phyloP scores from a whole-genome alignment of 2,888 invertebrate genomes.

The Cosmia trapezina region DNA sequence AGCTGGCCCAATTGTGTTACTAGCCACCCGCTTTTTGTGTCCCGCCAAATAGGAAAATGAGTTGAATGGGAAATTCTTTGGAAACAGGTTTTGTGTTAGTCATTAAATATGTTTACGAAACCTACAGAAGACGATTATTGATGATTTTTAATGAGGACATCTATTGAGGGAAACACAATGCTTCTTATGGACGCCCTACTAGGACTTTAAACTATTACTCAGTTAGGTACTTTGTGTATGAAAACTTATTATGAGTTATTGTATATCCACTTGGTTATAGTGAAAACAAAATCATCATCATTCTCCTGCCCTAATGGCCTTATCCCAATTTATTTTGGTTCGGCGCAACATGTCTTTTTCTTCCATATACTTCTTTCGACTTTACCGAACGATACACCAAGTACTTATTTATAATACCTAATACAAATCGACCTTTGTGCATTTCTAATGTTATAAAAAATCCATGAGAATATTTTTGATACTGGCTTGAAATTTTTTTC shows the following conservation, averaged over 20 bases:
- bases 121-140: neutral
- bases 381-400: neutral
- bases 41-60: constrained; percentile 76
- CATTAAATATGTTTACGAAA: constrained; percentile 44
- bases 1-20: constrained; percentile 81
- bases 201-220: too few species aligned
- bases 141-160: neutral
- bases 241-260: neutral
- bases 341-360: too few species aligned
- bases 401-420: neutral
- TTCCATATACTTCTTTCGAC: neutral
- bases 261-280: neutral
- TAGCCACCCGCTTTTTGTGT: constrained; percentile 75
- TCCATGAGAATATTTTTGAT: constrained; percentile 15
- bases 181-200: neutral
- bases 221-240: neutral
- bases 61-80: constrained; percentile 73
- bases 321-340: too few species aligned
- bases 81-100: constrained; percentile 45
- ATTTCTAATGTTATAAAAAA: neutral
- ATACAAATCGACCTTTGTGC: neutral
- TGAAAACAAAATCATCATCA: neutral
- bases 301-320: too few species aligned
- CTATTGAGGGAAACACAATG: neutral
- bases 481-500: constrained; percentile 23